These are phyloP conservation scores for Fragum whitleyi DNA, from an alignment of 2,888 invertebrate genomes.

Conservation along the genomic window DNA sequence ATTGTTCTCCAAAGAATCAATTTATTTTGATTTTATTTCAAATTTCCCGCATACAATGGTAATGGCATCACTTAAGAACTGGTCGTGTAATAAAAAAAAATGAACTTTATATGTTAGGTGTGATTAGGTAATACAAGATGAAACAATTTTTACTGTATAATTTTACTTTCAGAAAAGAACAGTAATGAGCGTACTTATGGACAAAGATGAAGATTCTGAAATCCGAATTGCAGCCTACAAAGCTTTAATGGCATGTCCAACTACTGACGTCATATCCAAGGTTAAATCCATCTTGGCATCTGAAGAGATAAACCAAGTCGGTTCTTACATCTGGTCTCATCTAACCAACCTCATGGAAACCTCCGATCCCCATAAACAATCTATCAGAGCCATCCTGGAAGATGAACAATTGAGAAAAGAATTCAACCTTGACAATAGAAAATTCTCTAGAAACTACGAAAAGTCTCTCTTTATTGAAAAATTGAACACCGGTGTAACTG, in stretches of 20 bases:
- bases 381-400: constrained; percentile 94
- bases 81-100: too few relatives aligned
- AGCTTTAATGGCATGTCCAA: constrained; percentile 95
- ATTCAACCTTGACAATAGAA: constrained; percentile 93
- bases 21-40: too few relatives aligned
- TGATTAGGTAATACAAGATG: too few relatives aligned
- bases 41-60: too few relatives aligned
- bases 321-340: constrained; percentile 98
- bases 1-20: too few relatives aligned
- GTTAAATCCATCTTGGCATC: constrained; percentile 87
- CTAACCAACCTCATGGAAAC: constrained; percentile 94
- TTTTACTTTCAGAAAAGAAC: constrained; percentile 73
- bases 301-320: constrained; percentile 90
- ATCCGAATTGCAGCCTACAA: constrained; percentile 94
- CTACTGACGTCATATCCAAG: constrained; percentile 90
- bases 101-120: too few relatives aligned
- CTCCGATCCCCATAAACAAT: constrained; percentile 92
- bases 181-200: constrained; percentile 89
- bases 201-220: constrained; percentile 92
- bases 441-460: constrained; percentile 96
- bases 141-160: too few relatives aligned
- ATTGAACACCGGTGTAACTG: constrained; percentile 88
- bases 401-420: constrained; percentile 92
- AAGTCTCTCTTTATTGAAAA: constrained; percentile 92
- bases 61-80: too few relatives aligned